A percentile compares a stretch with the other conserved stretches of the same genome.
These are phyloP conservation scores for Silurus aristotelis DNA, from an alignment of 2,797 vertebrate genomes.

Conservation along the genomic window DNA sequence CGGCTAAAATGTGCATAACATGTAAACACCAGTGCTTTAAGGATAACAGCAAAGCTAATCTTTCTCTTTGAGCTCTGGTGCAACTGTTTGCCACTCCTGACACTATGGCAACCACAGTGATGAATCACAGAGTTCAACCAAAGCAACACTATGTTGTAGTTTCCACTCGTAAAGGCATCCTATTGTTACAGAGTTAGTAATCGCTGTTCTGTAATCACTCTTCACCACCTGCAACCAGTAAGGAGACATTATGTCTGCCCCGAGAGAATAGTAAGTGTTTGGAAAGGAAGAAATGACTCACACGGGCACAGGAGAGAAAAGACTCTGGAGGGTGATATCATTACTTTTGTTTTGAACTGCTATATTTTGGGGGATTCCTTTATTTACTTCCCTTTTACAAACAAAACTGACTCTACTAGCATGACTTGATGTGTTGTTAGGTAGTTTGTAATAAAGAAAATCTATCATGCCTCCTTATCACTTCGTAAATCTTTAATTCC, in stretches of 20 bases:
- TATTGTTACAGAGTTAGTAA: slow-evolving; percentile 28
- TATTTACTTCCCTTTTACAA: neutral
- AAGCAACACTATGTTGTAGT: slow-evolving; percentile 20
- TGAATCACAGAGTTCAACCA: slow-evolving; percentile 28
- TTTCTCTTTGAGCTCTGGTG: neutral
- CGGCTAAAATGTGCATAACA: slow-evolving; percentile 35
- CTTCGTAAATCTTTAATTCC: neutral
- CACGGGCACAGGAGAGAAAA: slow-evolving; percentile 15
- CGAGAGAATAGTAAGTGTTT: slow-evolving; percentile 23
- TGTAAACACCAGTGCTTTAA: neutral
- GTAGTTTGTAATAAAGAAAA: neutral
- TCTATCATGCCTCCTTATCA: neutral
- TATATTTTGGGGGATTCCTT: slow-evolving; percentile 18
- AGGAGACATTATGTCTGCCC: slow-evolving; percentile 7
- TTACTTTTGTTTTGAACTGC: slow-evolving; percentile 16
- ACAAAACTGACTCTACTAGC: slow-evolving; percentile 20
- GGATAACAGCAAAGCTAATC: slow-evolving; percentile 6
- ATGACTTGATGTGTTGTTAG: neutral
- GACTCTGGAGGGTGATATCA: slow-evolving; percentile 23
- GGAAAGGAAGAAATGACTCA: slow-evolving; percentile 34
- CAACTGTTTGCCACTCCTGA: slow-evolving; percentile 22
- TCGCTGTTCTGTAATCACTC: neutral
- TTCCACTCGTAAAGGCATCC: slow-evolving; percentile 23
- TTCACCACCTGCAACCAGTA: slow-evolving; percentile 24
- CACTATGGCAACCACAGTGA: slow-evolving; percentile 11